phyloP scores from a whole-genome alignment of 37 sponge, comb jelly and placozoan genomes.

The Crambe crambe region DNA sequence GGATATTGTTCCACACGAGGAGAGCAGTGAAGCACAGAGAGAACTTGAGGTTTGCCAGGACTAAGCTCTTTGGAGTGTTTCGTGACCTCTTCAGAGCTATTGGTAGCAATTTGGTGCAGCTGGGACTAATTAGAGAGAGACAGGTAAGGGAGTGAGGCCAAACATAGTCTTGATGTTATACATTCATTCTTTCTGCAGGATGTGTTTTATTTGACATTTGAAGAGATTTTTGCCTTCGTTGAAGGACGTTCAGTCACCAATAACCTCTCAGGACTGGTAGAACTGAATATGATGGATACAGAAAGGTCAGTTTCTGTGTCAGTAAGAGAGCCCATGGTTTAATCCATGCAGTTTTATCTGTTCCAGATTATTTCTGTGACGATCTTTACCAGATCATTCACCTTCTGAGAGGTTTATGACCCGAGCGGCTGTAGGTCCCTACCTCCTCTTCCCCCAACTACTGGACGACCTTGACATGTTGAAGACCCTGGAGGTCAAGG shows the following conservation, averaged over 20 bases:
- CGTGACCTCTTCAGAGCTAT: constrained; percentile 74
- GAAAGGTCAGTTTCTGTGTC: constrained; percentile 32
- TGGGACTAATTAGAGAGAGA: constrained; percentile 51
- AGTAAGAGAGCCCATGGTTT: background rate
- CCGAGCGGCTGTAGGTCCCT: constrained; percentile 59
- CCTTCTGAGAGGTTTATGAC: constrained; percentile 87
- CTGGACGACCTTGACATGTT: constrained; percentile 83
- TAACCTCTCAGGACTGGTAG: constrained; percentile 68
- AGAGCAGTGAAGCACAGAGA: constrained; percentile 79
- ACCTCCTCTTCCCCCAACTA: constrained; percentile 65
- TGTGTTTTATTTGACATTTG: constrained; percentile 87
- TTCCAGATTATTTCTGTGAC: background rate
- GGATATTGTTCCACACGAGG: constrained; percentile 80
- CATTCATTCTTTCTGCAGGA: too few relatives aligned
- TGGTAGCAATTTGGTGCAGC: constrained; percentile 54
- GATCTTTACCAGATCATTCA: constrained; percentile 45
- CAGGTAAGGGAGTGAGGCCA: constrained; percentile 56
- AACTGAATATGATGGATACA: constrained; percentile 73
- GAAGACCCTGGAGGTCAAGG: constrained; percentile 59
- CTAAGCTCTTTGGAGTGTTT: constrained; percentile 82
- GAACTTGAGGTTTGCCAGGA: constrained; percentile 82
- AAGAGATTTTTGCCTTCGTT: constrained; percentile 65
- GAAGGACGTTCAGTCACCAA: constrained; percentile 82
- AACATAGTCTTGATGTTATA: too few relatives aligned
- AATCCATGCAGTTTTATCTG: too few relatives aligned